Conservation (phyloP, 2,888 invertebrate genomes). For the Euplexia lucipara region DNA sequence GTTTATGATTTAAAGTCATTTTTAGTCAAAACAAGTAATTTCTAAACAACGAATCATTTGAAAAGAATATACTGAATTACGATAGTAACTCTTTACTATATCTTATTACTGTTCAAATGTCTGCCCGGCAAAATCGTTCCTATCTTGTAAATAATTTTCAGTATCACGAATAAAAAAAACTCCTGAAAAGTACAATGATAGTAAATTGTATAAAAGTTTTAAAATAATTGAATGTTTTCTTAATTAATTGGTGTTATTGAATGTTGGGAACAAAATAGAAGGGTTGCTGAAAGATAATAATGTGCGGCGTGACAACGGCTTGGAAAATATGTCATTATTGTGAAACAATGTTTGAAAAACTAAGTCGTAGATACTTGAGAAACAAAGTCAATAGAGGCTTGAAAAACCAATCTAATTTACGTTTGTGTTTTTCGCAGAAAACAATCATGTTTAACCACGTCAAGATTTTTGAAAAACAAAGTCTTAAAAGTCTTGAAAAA, state of each 20-base stretch:
- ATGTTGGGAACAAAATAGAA: slow-evolving; percentile 70
- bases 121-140: neutral
- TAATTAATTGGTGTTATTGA: slow-evolving; percentile 63
- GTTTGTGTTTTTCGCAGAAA: neutral
- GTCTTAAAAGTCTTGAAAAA: slow-evolving; percentile 34
- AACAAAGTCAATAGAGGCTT: slow-evolving; percentile 21
- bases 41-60: neutral
- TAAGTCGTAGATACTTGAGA: neutral
- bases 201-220: slow-evolving; percentile 48
- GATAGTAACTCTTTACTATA: neutral
- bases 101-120: too few species aligned
- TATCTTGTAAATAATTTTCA: slow-evolving; percentile 21
- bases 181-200: slow-evolving; percentile 17
- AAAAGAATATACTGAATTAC: too few species aligned
- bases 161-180: slow-evolving; percentile 17
- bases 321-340: slow-evolving; percentile 19
- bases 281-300: slow-evolving; percentile 42
- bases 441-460: neutral
- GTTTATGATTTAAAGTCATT: too few species aligned
- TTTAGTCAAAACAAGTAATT: too few species aligned
- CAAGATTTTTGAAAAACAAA: neutral
- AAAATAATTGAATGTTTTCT: slow-evolving; percentile 64
- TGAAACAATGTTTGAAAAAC: slow-evolving; percentile 16
- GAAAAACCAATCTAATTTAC: slow-evolving; percentile 18
- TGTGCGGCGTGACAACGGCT: slow-evolving; percentile 33